Conservation (phyloP, 2,113 vertebrate species). For the Oophaga pumilio region DNA sequence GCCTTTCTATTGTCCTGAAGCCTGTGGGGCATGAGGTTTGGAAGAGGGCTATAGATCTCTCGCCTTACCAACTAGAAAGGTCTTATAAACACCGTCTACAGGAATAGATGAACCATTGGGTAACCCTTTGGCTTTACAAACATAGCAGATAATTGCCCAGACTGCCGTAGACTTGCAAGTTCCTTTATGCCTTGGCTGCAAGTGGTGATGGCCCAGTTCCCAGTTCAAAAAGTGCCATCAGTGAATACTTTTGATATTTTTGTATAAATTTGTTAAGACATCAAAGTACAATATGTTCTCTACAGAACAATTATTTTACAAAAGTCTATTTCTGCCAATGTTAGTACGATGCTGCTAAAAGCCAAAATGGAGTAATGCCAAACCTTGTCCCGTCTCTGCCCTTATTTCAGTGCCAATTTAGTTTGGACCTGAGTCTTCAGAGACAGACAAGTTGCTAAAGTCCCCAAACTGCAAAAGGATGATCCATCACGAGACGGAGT, state of each 20-base stretch:
- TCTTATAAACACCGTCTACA: neutral
- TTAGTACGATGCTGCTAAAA: neutral
- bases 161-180: no score
- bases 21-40: neutral
- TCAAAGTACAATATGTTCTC: neutral
- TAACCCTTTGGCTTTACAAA: no score
- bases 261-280: no score
- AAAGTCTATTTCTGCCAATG: neutral
- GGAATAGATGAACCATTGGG: neutral
- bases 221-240: no score
- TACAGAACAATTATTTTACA: neutral
- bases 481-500: no score
- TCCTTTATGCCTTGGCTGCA: no score
- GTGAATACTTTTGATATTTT: no score
- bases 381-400: neutral
- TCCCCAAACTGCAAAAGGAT: neutral
- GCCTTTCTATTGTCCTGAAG: no score
- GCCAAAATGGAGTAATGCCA: neutral
- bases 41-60: neutral
- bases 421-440: neutral
- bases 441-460: neutral
- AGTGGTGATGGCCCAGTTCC: no score
- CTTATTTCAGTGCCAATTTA: neutral
- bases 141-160: no score
- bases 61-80: no score